These are phyloP conservation scores for Xylocampa areola DNA, from an alignment of 2,888 invertebrate genomes.

Conservation along the genomic window DNA sequence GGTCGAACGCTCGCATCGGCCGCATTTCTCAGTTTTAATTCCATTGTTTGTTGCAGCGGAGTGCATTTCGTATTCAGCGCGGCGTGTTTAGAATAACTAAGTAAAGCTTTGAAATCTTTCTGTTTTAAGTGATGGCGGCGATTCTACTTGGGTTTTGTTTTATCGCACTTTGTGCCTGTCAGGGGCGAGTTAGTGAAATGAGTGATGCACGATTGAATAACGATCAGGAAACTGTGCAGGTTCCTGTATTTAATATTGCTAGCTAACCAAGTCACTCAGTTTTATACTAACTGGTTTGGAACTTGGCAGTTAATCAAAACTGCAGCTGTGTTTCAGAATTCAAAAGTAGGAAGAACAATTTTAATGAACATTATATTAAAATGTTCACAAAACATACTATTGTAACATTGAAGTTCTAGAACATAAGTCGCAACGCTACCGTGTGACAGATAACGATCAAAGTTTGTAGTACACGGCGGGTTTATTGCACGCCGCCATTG, in stretches of 20 bases:
- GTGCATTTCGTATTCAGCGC: constrained; percentile 3
- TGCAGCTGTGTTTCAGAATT: neutral
- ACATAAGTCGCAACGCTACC: neutral
- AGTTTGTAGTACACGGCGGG: constrained; percentile 2
- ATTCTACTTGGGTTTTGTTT: too few relatives aligned
- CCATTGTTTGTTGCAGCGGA: neutral
- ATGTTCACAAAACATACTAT: too few relatives aligned
- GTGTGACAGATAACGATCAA: neutral
- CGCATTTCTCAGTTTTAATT: neutral
- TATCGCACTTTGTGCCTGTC: too few relatives aligned
- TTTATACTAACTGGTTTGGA: too few relatives aligned
- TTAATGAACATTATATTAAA: too few relatives aligned
- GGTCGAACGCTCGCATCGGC: too few relatives aligned
- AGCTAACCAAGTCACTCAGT: too few relatives aligned
- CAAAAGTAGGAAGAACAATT: too few relatives aligned
- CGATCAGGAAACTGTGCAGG: too few relatives aligned
- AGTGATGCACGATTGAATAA: too few relatives aligned
- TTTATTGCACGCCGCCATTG: constrained; percentile 1
- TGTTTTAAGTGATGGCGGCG: constrained; percentile 1
- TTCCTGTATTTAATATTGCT: too few relatives aligned
- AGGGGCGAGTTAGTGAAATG: too few relatives aligned
- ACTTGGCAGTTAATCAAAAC: constrained; percentile 1
- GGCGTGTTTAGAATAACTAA: constrained; percentile 1
- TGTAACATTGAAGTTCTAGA: neutral
- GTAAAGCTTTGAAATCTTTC: neutral